These are phyloP conservation scores for Netelia inedita DNA, from an alignment of 2,888 invertebrate genomes.

Conservation along the genomic window DNA sequence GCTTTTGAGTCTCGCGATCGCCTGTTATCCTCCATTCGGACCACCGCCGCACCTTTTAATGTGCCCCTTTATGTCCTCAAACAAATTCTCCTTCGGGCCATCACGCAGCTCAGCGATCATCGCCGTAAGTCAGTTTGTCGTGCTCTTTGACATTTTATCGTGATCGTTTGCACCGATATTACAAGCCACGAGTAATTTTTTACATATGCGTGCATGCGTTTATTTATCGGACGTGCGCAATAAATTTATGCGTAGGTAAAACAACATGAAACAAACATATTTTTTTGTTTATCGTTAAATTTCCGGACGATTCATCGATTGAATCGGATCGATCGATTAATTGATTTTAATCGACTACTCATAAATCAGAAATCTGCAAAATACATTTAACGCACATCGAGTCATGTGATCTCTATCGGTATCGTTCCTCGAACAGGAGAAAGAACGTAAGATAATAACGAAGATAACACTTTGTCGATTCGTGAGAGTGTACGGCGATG, in stretches of 20 bases:
- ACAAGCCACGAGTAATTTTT: slow-evolving; percentile 32
- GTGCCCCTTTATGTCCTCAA: slow-evolving; percentile 79
- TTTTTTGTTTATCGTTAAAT: too few species aligned
- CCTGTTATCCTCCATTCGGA: not conserved
- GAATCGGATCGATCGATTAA: not conserved
- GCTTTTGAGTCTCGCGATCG: slow-evolving; percentile 62
- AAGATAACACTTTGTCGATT: slow-evolving; percentile 34
- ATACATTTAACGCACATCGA: not conserved
- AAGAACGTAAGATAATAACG: slow-evolving; percentile 18
- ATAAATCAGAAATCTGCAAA: not conserved
- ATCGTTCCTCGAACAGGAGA: slow-evolving; percentile 9
- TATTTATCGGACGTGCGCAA: not conserved
- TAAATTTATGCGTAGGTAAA: not conserved
- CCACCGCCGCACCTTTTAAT: slow-evolving; percentile 75
- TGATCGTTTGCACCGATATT: slow-evolving; percentile 70
- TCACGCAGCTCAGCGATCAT: slow-evolving; percentile 72
- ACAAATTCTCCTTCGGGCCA: slow-evolving; percentile 80
- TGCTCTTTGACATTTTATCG: slow-evolving; percentile 76
- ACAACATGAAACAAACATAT: too few species aligned
- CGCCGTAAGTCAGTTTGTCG: slow-evolving; percentile 72
- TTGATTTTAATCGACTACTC: not conserved
- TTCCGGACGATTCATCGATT: too few species aligned
- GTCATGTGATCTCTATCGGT: slow-evolving; percentile 17
- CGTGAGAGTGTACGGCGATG: slow-evolving; percentile 1
- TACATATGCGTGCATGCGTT: slow-evolving; percentile 5